A percentile compares a stretch with the other conserved stretches of the same genome.
phyloP scores from a whole-genome alignment of 1,140 invertebrate genomes.

The Stratiolaelaps scimitus region DNA sequence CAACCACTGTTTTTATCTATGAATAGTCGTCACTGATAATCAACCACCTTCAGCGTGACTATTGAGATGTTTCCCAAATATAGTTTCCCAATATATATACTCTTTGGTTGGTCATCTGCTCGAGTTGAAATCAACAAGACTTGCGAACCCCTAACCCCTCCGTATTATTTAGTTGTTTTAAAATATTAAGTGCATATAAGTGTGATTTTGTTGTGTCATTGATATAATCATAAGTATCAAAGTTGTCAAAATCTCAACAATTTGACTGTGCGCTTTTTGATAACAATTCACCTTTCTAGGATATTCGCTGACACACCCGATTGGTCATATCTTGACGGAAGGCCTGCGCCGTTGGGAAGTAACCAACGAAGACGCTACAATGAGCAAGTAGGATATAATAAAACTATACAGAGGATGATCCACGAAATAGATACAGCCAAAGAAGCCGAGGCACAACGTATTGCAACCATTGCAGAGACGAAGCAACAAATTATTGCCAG shows the following conservation, averaged over 20 bases:
- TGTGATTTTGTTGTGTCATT: background rate
- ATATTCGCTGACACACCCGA: background rate
- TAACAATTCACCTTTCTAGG: background rate
- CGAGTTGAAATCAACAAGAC: too few relatives aligned
- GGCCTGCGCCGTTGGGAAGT: background rate
- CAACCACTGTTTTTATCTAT: too few relatives aligned
- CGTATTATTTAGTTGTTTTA: too few relatives aligned
- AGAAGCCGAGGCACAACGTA: background rate
- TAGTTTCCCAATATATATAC: too few relatives aligned
- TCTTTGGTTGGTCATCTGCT: too few relatives aligned
- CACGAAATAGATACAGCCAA: background rate
- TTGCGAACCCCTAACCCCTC: too few relatives aligned
- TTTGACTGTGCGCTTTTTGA: background rate
- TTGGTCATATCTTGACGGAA: conserved; percentile 16
- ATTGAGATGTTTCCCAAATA: too few relatives aligned
- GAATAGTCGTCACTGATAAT: too few relatives aligned
- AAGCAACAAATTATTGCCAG: background rate
- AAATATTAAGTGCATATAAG: conserved; percentile 1
- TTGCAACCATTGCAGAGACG: background rate
- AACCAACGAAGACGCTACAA: background rate
- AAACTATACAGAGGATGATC: background rate
- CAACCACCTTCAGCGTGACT: too few relatives aligned
- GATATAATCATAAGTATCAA: too few relatives aligned
- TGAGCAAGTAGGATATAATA: conserved; percentile 2
- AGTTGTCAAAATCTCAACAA: background rate